phyloP scores from a whole-genome alignment of 2,113 vertebrate genomes.

The Pedetes capensis region DNA sequence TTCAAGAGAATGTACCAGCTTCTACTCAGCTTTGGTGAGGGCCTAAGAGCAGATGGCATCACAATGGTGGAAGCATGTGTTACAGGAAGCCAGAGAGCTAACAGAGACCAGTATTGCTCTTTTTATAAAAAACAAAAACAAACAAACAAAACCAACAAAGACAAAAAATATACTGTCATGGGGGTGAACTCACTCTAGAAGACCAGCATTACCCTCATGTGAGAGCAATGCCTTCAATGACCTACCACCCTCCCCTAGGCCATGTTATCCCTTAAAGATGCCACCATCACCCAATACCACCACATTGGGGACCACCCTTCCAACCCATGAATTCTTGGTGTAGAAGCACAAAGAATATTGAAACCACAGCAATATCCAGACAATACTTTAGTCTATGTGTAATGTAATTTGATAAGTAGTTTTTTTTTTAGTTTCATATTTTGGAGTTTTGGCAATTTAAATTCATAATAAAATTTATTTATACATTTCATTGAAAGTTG shows the following conservation, averaged over 20 bases:
- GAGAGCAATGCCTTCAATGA: not conserved
- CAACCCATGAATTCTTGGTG: not conserved
- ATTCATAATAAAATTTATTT: not conserved
- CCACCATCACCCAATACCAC: not conserved
- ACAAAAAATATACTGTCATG: too few species aligned
- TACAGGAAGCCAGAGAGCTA: not conserved
- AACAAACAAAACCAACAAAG: too few species aligned
- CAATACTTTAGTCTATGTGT: not conserved
- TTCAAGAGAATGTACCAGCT: not conserved
- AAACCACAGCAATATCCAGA: not conserved
- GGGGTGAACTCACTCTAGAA: not conserved
- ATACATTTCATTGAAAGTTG: not conserved
- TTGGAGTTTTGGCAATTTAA: conserved; percentile 8
- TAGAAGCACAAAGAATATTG: too few species aligned
- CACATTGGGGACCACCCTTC: not conserved
- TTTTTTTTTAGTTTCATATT: not conserved
- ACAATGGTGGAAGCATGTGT: too few species aligned
- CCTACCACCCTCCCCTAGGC: too few species aligned
- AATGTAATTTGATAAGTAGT: not conserved
- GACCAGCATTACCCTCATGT: not conserved
- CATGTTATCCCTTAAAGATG: not conserved
- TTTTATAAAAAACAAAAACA: not conserved
- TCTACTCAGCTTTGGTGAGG: not conserved
- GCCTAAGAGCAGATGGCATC: not conserved
- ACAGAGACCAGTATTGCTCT: not conserved